Evolutionary conservation across 2,888 invertebrate species (phyloP).

Genomic region (Operophtera brumata): DNA sequence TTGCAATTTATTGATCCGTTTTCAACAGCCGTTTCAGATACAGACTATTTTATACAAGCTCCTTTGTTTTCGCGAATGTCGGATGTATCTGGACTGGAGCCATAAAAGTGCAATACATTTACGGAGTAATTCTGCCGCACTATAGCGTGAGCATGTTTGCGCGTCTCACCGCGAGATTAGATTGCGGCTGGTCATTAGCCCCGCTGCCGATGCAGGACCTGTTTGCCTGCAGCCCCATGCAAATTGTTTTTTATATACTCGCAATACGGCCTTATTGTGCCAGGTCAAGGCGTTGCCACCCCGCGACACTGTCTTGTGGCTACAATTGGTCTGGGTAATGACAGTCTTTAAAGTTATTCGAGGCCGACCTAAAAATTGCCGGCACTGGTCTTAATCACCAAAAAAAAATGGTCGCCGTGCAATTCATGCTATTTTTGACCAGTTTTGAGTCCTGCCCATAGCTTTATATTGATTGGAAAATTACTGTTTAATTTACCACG

Average conservation of each 20-base stretch:
- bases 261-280: constrained; percentile 31
- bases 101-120: constrained; percentile 27
- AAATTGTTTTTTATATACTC: constrained; percentile 36
- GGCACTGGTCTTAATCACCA: constrained; percentile 24
- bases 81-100: constrained; percentile 4
- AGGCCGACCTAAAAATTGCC: constrained; percentile 29
- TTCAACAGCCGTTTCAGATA: constrained; percentile 26
- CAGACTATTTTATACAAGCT: neutral
- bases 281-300: constrained; percentile 31
- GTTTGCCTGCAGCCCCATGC: constrained; percentile 50
- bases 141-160: constrained; percentile 46
- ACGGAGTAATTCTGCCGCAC: constrained; percentile 40
- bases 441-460: constrained; percentile 18
- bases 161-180: constrained; percentile 58
- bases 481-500: constrained; percentile 25
- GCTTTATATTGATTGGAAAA: constrained; percentile 29
- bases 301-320: constrained; percentile 13
- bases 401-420: constrained; percentile 28
- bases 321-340: constrained; percentile 25
- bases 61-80: constrained; percentile 3
- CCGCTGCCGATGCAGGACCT: constrained; percentile 53
- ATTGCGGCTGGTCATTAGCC: constrained; percentile 72
- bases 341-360: constrained; percentile 29
- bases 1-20: constrained; percentile 11
- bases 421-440: constrained; percentile 32